phyloP scores from a whole-genome alignment of 2,113 vertebrate species.

The Semicossyphus pulcher region DNA sequence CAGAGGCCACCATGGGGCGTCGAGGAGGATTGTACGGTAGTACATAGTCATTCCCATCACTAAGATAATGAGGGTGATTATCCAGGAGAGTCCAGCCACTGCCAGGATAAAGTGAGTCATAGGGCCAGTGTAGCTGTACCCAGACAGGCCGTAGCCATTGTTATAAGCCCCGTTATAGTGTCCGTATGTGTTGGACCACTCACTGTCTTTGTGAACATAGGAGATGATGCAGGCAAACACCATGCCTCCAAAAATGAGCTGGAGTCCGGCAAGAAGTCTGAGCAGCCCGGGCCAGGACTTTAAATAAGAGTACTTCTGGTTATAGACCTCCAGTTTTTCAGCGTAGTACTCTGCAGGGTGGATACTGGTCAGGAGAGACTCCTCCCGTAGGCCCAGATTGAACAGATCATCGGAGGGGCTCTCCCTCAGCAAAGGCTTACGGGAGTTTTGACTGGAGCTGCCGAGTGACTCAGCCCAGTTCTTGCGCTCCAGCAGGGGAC shows the following conservation, averaged over 20 bases:
- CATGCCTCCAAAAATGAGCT: slow-evolving; percentile 85
- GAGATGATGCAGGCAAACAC: slow-evolving; percentile 83
- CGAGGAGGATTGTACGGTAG: slow-evolving; percentile 84
- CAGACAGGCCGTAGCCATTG: slow-evolving; percentile 60
- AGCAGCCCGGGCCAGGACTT: slow-evolving; percentile 83
- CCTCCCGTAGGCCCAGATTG: slow-evolving; percentile 45
- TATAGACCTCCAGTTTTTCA: slow-evolving; percentile 78
- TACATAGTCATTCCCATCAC: slow-evolving; percentile 84
- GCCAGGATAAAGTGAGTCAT: slow-evolving; percentile 85
- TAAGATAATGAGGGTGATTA: slow-evolving; percentile 78
- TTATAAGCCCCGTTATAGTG: slow-evolving; percentile 60
- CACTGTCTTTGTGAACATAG: slow-evolving; percentile 85
- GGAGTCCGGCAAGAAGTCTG: slow-evolving; percentile 76
- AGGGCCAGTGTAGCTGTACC: slow-evolving; percentile 82
- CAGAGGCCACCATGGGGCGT: slow-evolving; percentile 86
- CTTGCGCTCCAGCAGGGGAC: slow-evolving; percentile 66
- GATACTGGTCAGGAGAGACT: slow-evolving; percentile 74
- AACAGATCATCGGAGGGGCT: slow-evolving; percentile 27
- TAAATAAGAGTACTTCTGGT: slow-evolving; percentile 78
- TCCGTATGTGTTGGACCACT: slow-evolving; percentile 82
- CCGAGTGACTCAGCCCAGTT: slow-evolving; percentile 33
- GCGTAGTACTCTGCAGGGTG: slow-evolving; percentile 79
- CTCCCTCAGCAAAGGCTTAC: slow-evolving; percentile 55
- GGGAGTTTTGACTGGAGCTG: slow-evolving; percentile 50
- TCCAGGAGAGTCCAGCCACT: slow-evolving; percentile 77